These are phyloP conservation scores for Cotesia chilonis DNA, from an alignment of 1,140 invertebrate genomes.

Conservation along the genomic window DNA sequence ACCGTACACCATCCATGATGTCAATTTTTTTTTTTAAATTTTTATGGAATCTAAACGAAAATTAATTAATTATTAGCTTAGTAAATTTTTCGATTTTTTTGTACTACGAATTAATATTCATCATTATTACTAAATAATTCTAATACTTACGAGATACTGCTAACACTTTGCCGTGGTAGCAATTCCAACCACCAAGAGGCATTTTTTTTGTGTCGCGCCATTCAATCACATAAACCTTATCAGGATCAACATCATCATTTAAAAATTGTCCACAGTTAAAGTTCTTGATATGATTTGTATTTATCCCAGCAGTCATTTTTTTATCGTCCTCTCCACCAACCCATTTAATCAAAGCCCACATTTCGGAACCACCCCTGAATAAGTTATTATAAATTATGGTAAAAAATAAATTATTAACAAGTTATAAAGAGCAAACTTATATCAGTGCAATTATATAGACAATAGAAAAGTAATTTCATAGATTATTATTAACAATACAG, in stretches of 20 bases:
- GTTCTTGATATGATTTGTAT: background rate
- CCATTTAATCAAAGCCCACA: slow-evolving; percentile 16
- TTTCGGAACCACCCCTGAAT: background rate
- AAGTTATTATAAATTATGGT: background rate
- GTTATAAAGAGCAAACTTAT: no score
- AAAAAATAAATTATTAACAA: no score
- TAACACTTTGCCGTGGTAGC: background rate
- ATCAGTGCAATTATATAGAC: no score
- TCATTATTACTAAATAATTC: no score
- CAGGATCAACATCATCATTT: slow-evolving; percentile 1
- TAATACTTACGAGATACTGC: background rate
- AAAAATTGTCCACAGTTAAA: background rate
- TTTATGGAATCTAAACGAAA: no score
- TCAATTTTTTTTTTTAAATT: no score
- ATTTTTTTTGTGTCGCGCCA: slow-evolving; percentile 11
- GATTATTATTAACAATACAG: no score
- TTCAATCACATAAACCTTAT: background rate
- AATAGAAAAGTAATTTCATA: no score
- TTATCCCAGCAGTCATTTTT: slow-evolving; percentile 2
- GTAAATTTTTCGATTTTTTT: no score
- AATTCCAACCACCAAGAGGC: slow-evolving; percentile 1
- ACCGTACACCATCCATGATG: no score
- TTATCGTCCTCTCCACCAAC: slow-evolving; percentile 9
- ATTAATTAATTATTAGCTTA: no score
- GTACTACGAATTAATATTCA: no score